A percentile compares a stretch with the other conserved stretches of the same genome.
phyloP scores from a whole-genome alignment of 2,113 vertebrate genomes.

The Aspidoscelis tigris region DNA sequence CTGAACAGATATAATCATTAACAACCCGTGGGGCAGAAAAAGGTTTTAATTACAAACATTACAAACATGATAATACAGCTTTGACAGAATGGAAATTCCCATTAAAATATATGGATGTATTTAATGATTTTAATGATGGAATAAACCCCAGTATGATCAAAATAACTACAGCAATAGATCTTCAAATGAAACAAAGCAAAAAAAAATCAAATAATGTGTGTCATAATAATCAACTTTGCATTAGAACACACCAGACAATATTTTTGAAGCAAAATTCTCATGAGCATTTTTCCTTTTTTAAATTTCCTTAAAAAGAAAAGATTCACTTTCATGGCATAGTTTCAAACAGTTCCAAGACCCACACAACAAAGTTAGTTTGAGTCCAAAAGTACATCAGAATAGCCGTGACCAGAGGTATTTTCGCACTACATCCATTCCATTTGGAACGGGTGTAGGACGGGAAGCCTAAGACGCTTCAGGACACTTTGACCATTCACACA shows the following conservation, averaged over 20 bases:
- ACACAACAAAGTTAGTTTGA: too few relatives aligned
- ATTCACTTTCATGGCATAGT: neutral
- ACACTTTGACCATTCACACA: too few relatives aligned
- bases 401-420: too few relatives aligned
- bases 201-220: neutral
- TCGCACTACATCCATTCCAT: too few relatives aligned
- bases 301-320: neutral
- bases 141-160: neutral
- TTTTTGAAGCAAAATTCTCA: neutral
- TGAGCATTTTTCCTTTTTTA: neutral
- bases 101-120: neutral
- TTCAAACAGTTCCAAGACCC: neutral
- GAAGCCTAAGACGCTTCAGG: too few relatives aligned
- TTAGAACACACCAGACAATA: neutral
- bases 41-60: slow-evolving; percentile 1
- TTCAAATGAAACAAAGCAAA: neutral
- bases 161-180: neutral
- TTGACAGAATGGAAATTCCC: neutral
- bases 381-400: too few relatives aligned
- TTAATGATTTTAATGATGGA: neutral
- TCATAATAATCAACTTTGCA: neutral
- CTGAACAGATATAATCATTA: neutral
- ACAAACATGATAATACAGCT: neutral
- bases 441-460: too few relatives aligned
- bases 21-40: neutral